These are phyloP conservation scores for Papilio protenor DNA, from an alignment of 2,888 invertebrate species.

Conservation along the genomic window DNA sequence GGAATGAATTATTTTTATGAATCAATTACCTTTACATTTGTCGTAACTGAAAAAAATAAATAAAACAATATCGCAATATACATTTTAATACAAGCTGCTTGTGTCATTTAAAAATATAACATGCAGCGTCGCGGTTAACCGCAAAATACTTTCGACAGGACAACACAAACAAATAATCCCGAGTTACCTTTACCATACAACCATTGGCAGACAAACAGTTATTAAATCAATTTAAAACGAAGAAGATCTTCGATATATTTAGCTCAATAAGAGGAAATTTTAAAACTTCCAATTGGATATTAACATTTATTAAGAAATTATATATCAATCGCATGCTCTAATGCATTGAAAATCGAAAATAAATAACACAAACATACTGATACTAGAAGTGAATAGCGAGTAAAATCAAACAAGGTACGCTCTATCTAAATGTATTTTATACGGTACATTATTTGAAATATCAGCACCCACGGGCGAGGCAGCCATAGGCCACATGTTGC, in stretches of 20 bases:
- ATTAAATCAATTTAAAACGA: neutral
- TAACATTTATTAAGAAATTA: no score
- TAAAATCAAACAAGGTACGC: conserved; percentile 28
- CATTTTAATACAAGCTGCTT: neutral
- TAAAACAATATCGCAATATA: no score
- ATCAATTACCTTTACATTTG: no score
- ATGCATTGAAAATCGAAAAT: neutral
- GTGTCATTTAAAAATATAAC: conserved; percentile 12
- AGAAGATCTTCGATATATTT: neutral
- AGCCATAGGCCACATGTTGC: conserved; percentile 67
- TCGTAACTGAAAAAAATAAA: no score
- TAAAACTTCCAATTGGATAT: neutral
- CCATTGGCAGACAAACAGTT: neutral
- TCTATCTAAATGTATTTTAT: conserved; percentile 49
- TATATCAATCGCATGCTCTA: no score
- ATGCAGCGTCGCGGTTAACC: conserved; percentile 1
- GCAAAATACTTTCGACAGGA: conserved; percentile 1
- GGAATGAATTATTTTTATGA: no score
- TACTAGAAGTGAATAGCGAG: neutral
- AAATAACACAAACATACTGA: neutral
- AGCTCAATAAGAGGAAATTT: neutral
- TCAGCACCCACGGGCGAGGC: conserved; percentile 39
- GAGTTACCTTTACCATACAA: neutral
- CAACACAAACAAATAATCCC: neutral
- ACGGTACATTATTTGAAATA: conserved; percentile 31